Conservation (phyloP, 2,797 vertebrate species). For the Notolepis coatsorum region DNA sequence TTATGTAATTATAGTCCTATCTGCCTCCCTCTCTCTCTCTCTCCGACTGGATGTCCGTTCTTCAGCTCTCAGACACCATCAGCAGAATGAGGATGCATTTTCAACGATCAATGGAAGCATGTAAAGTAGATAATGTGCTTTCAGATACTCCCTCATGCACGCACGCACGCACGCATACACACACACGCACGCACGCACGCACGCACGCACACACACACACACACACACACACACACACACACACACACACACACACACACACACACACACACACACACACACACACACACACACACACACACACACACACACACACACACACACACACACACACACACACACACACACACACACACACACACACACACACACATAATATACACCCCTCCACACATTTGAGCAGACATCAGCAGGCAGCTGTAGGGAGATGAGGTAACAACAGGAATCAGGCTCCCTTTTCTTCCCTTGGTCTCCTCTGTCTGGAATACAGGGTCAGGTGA, state of each 20-base stretch:
- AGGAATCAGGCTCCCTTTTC: neutral
- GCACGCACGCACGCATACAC: neutral
- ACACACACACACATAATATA: no score
- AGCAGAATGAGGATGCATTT: slow-evolving; percentile 18
- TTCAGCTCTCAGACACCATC: slow-evolving; percentile 20
- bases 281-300: no score
- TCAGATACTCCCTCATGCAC: neutral
- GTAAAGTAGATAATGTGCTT: slow-evolving; percentile 8
- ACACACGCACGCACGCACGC: no score
- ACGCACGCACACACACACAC: no score
- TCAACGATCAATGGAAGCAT: slow-evolving; percentile 23
- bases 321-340: no score
- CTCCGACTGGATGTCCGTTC: slow-evolving; percentile 27
- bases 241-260: no score
- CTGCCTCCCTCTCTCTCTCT: no score
- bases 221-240: no score
- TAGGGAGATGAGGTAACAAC: neutral
- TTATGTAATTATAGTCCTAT: slow-evolving; percentile 50
- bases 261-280: no score
- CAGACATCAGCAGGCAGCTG: neutral
- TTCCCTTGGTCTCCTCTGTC: slow-evolving; percentile 3
- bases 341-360: no score
- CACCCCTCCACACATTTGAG: no score
- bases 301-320: no score
- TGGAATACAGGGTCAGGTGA: slow-evolving; percentile 14